Conservation (phyloP, 2,888 invertebrate species). For the Polydrusus tereticollis region DNA sequence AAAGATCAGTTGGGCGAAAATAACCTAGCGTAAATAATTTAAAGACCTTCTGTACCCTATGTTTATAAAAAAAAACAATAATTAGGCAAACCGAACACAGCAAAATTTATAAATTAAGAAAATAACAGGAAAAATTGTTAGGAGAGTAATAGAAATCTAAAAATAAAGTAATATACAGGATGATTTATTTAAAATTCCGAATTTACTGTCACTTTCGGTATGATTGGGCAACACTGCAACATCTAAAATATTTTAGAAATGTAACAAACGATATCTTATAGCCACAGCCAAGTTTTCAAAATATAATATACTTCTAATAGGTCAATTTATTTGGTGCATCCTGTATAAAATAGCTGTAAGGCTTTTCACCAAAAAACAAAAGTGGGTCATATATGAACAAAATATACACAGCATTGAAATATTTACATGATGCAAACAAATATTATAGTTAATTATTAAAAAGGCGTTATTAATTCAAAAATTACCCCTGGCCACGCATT, state of each 20-base stretch:
- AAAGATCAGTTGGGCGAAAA: too few species aligned
- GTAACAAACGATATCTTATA: too few species aligned
- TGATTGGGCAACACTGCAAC: too few species aligned
- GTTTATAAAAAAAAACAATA: constrained; percentile 28
- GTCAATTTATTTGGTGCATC: too few species aligned
- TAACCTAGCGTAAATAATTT: constrained; percentile 14
- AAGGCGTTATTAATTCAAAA: background rate
- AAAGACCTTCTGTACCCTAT: constrained; percentile 11
- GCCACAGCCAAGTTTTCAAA: too few species aligned
- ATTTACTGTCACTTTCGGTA: too few species aligned
- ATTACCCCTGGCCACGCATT: background rate
- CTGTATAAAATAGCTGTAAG: background rate
- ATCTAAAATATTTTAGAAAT: too few species aligned
- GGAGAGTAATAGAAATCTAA: background rate
- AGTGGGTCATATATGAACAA: background rate
- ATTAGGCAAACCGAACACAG: constrained; percentile 27
- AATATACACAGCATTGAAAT: background rate
- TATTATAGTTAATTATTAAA: background rate
- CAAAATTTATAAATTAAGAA: constrained; percentile 25
- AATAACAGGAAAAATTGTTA: constrained; percentile 28
- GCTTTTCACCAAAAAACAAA: background rate
- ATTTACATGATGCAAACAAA: background rate
- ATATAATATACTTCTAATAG: background rate
- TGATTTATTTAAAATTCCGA: too few species aligned
- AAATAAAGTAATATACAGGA: too few species aligned